Evolutionary conservation across 2,797 vertebrate species (phyloP), one percentile per base, ranked within the genome.

Genomic region (Eulemur coronatus): DNA sequence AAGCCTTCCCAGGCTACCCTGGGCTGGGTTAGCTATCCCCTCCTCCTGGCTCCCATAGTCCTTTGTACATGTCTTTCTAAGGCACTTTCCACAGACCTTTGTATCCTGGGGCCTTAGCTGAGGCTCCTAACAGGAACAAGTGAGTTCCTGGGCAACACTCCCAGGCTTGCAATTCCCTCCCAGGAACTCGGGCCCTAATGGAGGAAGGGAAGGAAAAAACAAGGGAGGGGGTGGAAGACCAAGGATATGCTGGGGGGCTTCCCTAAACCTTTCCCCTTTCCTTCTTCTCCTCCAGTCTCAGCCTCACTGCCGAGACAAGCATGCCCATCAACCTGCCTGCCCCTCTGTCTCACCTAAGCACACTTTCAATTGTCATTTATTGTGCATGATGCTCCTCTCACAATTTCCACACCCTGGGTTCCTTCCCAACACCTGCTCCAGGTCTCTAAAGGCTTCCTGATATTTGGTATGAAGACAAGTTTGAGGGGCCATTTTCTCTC

Each of bases 341-440:
- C 55, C 48, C 67, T 87, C 52, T 67, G 63, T 35, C 43, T 96
- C 18, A 73, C 46, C 41, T 50, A 72, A 85, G 14, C 33, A 73
- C 17, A 75, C 26, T 33, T 63, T 81, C 91, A 96, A 89, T 89
- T 50, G 50, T 59, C 87, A 46, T 84, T 97, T 86, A 92, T 57
- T 52, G 43, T 46, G 43, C 10, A 46, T 46, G 43, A 46, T 63
- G 7, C 28, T 30, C 43, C 59, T 93, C 48, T 46, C 73, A 75
- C 14, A 61, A 76, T 33, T 52, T 6, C 15, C 5, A 52, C 2
- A 69, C 61, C 11, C 28, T 41, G 38, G 35, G 26, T 93, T 80
- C 72, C 75, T 80, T 86, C 82, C 24, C 46, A 84, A 41, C 20
- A 24, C 67, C 57, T 91, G 73, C 48, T 87, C 55, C 81, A 84